These are phyloP conservation scores for Gila orcuttii DNA, from an alignment of 2,113 vertebrate species.

Conservation along the genomic window DNA sequence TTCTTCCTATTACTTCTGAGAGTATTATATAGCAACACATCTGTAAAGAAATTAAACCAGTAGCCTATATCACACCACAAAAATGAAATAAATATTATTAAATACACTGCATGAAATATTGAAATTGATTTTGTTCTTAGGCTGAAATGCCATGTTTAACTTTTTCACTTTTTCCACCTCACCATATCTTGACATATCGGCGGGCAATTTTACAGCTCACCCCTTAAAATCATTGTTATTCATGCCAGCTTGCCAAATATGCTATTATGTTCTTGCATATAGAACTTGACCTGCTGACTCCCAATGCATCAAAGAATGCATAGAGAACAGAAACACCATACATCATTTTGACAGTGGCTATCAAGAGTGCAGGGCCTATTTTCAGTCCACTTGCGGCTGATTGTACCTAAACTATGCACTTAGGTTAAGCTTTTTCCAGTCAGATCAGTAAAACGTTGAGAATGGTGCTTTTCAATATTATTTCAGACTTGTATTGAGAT, in stretches of 20 bases:
- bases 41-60: neutral
- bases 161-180: neutral
- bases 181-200: constrained; percentile 2
- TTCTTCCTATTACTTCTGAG: neutral
- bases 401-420: constrained; percentile 36
- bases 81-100: neutral
- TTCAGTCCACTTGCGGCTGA: constrained; percentile 58
- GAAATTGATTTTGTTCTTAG: neutral
- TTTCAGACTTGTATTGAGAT: neutral
- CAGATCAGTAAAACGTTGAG: neutral
- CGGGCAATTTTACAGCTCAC: neutral
- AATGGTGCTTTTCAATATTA: neutral
- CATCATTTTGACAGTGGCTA: constrained; percentile 65
- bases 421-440: constrained; percentile 23
- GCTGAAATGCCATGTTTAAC: neutral
- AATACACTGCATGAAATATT: neutral
- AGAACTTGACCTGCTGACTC: constrained; percentile 58
- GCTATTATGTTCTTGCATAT: constrained; percentile 40
- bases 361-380: constrained; percentile 61
- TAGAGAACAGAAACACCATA: constrained; percentile 62
- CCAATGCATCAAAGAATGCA: constrained; percentile 59
- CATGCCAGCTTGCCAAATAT: neutral
- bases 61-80: neutral
- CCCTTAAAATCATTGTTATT: neutral
- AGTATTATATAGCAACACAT: neutral